These are phyloP conservation scores for Zele albiditarsus DNA, from an alignment of 2,888 invertebrate genomes.

Conservation along the genomic window DNA sequence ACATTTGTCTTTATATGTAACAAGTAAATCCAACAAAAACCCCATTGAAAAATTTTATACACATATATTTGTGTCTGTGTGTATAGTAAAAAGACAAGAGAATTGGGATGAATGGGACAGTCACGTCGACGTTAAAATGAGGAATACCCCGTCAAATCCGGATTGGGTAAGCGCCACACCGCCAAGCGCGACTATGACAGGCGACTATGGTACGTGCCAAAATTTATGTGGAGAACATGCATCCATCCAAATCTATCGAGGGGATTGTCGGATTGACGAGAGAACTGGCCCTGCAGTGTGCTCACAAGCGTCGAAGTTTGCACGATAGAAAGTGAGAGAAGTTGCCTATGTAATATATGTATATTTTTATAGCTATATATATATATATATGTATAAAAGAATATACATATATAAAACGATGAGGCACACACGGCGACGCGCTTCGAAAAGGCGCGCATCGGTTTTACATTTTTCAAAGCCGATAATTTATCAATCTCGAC, in stretches of 20 bases:
- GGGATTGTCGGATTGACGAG: constrained; percentile 33
- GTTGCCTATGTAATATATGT: neutral
- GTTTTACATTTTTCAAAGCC: constrained; percentile 69
- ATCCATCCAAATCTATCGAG: constrained; percentile 60
- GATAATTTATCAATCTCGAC: constrained; percentile 70
- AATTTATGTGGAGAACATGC: constrained; percentile 65
- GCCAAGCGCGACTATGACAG: constrained; percentile 56
- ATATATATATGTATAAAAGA: neutral
- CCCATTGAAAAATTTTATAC: neutral
- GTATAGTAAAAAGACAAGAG: constrained; percentile 44
- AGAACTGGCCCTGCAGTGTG: neutral
- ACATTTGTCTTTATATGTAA: neutral
- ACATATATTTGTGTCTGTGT: constrained; percentile 2
- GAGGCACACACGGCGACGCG: neutral
- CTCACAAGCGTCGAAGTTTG: neutral
- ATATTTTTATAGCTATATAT: neutral
- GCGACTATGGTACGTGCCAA: constrained; percentile 56
- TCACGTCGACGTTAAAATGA: constrained; percentile 56
- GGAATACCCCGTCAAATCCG: constrained; percentile 54
- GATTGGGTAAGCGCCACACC: constrained; percentile 44
- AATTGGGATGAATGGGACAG: constrained; percentile 45
- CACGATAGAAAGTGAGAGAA: constrained; percentile 11
- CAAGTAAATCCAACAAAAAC: neutral
- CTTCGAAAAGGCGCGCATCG: constrained; percentile 54
- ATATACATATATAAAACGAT: neutral